These are phyloP conservation scores for Operophtera brumata DNA, from an alignment of 2,888 invertebrate genomes.

Conservation along the genomic window DNA sequence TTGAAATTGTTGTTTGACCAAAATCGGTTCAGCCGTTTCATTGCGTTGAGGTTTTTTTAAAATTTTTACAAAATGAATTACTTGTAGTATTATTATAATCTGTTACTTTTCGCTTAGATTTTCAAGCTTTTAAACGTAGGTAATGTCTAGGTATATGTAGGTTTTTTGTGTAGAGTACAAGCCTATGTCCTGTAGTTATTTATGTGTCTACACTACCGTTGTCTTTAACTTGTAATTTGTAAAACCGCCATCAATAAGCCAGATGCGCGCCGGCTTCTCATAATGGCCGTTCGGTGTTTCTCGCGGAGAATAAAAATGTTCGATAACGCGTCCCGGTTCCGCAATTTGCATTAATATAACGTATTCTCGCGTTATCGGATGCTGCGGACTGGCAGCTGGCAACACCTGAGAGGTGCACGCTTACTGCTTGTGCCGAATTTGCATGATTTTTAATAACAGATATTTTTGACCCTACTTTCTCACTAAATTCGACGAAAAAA, in stretches of 20 bases:
- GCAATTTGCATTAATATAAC: conserved; percentile 66
- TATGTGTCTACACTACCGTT: conserved; percentile 8
- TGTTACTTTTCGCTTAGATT: no score
- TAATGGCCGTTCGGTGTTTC: conserved; percentile 50
- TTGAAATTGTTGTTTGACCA: no score
- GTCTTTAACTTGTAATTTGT: conserved; percentile 18
- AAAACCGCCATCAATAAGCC: conserved; percentile 24
- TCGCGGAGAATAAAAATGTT: conserved; percentile 52
- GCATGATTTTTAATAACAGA: not conserved
- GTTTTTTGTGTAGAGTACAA: no score
- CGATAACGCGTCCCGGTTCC: conserved; percentile 45
- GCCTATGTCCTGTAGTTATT: not conserved
- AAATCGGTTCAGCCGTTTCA: no score
- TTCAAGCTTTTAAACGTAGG: no score
- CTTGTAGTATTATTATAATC: no score
- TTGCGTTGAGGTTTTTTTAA: no score
- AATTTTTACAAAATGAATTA: no score
- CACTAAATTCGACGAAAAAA: no score
- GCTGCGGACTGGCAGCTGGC: conserved; percentile 23
- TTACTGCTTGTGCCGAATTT: not conserved
- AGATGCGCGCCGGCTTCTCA: conserved; percentile 30
- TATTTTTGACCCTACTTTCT: no score
- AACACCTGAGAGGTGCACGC: conserved; percentile 10
- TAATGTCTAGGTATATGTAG: no score
- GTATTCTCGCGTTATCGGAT: conserved; percentile 46